Conservation (phyloP, 2,888 invertebrate genomes). For the Sialis lutaria region DNA sequence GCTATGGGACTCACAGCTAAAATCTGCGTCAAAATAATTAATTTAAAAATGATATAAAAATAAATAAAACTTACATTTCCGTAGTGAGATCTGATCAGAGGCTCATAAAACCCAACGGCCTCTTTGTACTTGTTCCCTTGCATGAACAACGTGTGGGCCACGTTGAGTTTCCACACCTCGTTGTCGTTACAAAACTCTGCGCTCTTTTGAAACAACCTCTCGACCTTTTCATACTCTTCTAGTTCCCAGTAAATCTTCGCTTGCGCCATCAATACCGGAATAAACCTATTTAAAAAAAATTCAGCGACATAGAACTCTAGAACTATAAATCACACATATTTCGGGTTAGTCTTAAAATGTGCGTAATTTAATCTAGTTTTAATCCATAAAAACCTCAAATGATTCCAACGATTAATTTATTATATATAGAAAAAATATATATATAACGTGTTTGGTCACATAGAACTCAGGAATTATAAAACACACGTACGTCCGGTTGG, state of each 20-base stretch:
- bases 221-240: conserved; percentile 89
- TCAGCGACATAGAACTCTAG: conserved; percentile 15
- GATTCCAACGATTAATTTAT: too few relatives aligned
- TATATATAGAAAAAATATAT: too few relatives aligned
- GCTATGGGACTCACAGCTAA: conserved; percentile 94
- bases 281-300: conserved; percentile 41
- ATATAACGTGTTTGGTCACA: too few relatives aligned
- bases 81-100: conserved; percentile 87
- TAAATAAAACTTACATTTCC: conserved; percentile 44
- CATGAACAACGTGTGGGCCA: conserved; percentile 98
- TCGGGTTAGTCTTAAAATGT: too few relatives aligned
- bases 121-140: conserved; percentile 98
- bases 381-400: too few relatives aligned
- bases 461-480: too few relatives aligned
- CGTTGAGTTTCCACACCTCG: conserved; percentile 93
- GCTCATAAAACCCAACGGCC: conserved; percentile 94
- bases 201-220: conserved; percentile 90
- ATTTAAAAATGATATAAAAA: background rate
- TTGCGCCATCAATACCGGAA: conserved; percentile 98
- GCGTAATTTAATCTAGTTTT: too few relatives aligned
- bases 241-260: conserved; percentile 98
- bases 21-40: conserved; percentile 33
- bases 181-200: conserved; percentile 97
- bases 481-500: too few relatives aligned
- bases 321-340: too few relatives aligned